Evolutionary conservation across 37 sponge, comb jelly and placozoan genomes (phyloP), one percentile per base, ranked within the genome.

Genomic region (Bolinopsis microptera): DNA sequence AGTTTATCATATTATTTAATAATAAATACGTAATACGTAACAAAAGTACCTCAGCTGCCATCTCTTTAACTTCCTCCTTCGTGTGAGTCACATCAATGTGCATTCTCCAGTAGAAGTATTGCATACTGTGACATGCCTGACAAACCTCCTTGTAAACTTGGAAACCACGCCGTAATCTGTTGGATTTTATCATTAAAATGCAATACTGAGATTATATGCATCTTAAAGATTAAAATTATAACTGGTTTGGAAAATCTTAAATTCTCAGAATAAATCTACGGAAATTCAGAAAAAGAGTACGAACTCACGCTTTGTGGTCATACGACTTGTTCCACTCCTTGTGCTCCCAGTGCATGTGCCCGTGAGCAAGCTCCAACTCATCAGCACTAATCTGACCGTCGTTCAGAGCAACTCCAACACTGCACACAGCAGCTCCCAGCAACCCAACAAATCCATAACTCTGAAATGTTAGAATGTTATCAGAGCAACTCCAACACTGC

Each of bases 121-220:
- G 25, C 96, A 99, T 96, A 41, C 96, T 94, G 94, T 99, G 99
- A 70, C 99, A 99, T 23, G 99, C 99, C 76, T 97, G 82, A 69
- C 99, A 99, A 82, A 99, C 99, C 77, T 99, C 96, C 69, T 95
- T 96, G 94, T 99, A 99, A 35, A 99, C 99, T 69, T 96, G 97
- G 94, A 96, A 99, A 21, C 99, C 99, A 28, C 99, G 95, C 18
- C 99, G 96, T 35, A 99, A 76, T n/a, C 98, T 97, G 92, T 13
- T 8, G 37, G 75, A n/a, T n/a, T n/a, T n/a, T n/a, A n/a, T n/a
- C n/a, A n/a, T n/a, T n/a, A n/a, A n/a, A n/a, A n/a, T n/a, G n/a
- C n/a, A n/a, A n/a, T n/a, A n/a, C n/a, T n/a, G n/a, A n/a, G n/a
- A n/a, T n/a, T n/a, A n/a, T n/a, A n/a, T n/a, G n/a, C n/a, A n/a